These are phyloP conservation scores for Gadopsis marmoratus DNA, from an alignment of 2,797 vertebrate species.

Conservation along the genomic window DNA sequence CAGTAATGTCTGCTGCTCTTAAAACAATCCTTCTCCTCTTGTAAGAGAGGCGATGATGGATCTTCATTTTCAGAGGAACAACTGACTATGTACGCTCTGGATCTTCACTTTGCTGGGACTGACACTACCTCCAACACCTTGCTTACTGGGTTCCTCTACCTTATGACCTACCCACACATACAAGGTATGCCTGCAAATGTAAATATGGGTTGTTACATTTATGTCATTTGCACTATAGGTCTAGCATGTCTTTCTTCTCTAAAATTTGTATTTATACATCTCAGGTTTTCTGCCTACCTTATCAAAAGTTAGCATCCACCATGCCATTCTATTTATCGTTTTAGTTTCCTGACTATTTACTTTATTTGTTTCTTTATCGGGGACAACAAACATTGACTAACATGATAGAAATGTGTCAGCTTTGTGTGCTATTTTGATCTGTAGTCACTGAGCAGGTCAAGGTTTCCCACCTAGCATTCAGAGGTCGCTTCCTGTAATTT, in stretches of 20 bases:
- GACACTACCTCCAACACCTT: slow-evolving; percentile 83
- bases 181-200: slow-evolving; percentile 69
- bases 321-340: no score
- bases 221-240: neutral
- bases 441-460: no score
- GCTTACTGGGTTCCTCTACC: slow-evolving; percentile 78
- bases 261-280: neutral
- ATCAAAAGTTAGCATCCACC: no score
- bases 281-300: neutral
- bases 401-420: no score
- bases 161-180: slow-evolving; percentile 74
- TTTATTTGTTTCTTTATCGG: no score
- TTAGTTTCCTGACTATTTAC: no score
- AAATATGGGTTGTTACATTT: neutral
- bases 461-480: no score
- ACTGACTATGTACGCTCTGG: slow-evolving; percentile 53
- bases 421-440: no score
- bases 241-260: neutral
- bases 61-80: slow-evolving; percentile 73
- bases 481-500: no score
- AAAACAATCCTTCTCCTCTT: neutral
- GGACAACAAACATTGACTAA: no score
- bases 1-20: neutral
- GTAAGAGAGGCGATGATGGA: neutral
- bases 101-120: slow-evolving; percentile 81